Evolutionary conservation across 2,113 vertebrate genomes (phyloP).

Genomic region (Zingel zingel): DNA sequence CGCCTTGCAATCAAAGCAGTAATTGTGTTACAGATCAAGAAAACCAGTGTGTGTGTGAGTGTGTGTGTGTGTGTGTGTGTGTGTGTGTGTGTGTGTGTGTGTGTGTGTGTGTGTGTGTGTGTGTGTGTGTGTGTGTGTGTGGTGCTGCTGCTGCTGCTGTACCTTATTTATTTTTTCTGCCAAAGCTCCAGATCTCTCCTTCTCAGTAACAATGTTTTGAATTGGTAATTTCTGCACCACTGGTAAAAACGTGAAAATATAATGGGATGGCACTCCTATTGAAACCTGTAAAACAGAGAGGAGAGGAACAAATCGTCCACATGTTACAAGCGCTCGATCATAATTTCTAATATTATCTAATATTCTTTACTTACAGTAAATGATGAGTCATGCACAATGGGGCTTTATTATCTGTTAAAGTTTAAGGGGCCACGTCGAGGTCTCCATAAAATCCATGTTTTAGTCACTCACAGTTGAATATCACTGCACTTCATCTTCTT

Average conservation of each 20-base stretch:
- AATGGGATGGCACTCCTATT: conserved; percentile 58
- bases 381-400: background rate
- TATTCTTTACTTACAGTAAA: too few species aligned
- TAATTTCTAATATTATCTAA: too few species aligned
- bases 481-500: background rate
- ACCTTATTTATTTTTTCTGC: conserved; percentile 64
- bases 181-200: conserved; percentile 22
- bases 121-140: background rate
- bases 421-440: background rate
- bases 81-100: too few species aligned
- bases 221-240: conserved; percentile 86
- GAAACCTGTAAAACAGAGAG: conserved; percentile 68
- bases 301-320: background rate
- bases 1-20: background rate
- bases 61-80: background rate
- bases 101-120: too few species aligned
- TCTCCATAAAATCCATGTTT: background rate
- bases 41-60: background rate
- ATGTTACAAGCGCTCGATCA: background rate
- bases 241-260: conserved; percentile 89
- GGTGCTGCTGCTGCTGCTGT: conserved; percentile 15
- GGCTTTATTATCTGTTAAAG: background rate
- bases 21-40: background rate
- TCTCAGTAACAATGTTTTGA: conserved; percentile 75
- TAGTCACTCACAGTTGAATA: background rate